phyloP scores from a whole-genome alignment of 2,797 vertebrate genomes.

The Heterohyrax brucei region DNA sequence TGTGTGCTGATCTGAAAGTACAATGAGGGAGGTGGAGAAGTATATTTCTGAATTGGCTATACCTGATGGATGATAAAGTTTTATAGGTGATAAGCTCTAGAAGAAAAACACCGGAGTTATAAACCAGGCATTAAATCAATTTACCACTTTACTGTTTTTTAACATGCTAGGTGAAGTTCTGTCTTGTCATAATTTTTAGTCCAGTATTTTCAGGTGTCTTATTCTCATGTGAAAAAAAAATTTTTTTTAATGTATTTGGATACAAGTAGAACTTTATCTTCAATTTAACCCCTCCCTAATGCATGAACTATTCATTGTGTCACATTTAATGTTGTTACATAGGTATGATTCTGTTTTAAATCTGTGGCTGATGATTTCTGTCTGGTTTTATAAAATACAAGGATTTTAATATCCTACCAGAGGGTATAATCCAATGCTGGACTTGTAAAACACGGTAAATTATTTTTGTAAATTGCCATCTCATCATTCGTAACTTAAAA shows the following conservation, averaged over 20 bases:
- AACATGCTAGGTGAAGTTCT: constrained; percentile 8
- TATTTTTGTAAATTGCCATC: constrained; percentile 46
- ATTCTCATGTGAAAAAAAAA: neutral
- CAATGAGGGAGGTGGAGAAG: neutral
- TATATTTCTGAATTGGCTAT: neutral
- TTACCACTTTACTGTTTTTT: neutral
- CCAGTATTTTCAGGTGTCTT: constrained; percentile 33
- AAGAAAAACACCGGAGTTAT: neutral
- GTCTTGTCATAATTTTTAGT: neutral
- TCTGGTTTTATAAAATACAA: constrained; percentile 10
- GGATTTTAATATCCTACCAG: constrained; percentile 28
- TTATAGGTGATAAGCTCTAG: neutral
- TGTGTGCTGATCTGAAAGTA: neutral
- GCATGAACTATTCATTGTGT: neutral
- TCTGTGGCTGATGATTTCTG: constrained; percentile 4
- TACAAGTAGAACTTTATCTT: constrained; percentile 18
- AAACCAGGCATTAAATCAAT: neutral
- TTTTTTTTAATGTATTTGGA: constrained; percentile 7
- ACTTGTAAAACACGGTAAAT: constrained; percentile 30
- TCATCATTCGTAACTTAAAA: constrained; percentile 29
- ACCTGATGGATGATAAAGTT: neutral
- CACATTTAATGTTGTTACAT: constrained; percentile 15
- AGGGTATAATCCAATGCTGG: neutral
- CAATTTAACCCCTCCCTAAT: neutral
- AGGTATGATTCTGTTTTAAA: constrained; percentile 49